phyloP scores from a whole-genome alignment of 2,888 invertebrate genomes.

The Hirtodrosophila trivittata region DNA sequence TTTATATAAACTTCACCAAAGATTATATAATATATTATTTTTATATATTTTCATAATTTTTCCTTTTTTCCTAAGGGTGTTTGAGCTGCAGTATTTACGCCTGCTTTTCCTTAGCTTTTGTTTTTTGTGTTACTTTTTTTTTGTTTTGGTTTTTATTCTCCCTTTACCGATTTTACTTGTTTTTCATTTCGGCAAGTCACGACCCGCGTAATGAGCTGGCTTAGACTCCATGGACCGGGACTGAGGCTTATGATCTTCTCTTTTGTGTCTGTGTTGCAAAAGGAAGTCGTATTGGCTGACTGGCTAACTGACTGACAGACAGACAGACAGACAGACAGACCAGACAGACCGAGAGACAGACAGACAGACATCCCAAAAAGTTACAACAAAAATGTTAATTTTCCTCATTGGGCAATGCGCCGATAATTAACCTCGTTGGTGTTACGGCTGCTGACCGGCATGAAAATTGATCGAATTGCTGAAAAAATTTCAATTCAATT shows the following conservation, averaged over 20 bases:
- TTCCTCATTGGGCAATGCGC: constrained; percentile 67
- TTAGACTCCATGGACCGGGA: constrained; percentile 38
- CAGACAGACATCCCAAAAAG: constrained; percentile 15
- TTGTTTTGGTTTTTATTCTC: constrained; percentile 39
- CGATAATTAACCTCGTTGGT: constrained; percentile 75
- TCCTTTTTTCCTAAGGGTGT: too few species aligned
- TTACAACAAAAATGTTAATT: constrained; percentile 65
- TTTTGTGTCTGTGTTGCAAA: constrained; percentile 55
- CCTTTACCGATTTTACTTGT: constrained; percentile 69
- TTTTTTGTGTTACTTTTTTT: constrained; percentile 11
- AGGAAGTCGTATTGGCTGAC: constrained; percentile 57
- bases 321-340: constrained; percentile 15
- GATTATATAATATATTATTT: too few species aligned
- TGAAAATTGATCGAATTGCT: constrained; percentile 52
- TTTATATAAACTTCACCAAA: too few species aligned
- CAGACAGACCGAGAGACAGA: constrained; percentile 12
- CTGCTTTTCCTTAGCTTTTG: not conserved
- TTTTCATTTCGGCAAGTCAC: constrained; percentile 78
- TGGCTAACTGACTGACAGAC: constrained; percentile 27
- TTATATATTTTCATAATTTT: too few species aligned
- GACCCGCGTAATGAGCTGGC: constrained; percentile 76
- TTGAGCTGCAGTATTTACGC: too few species aligned
- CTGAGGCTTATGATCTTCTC: constrained; percentile 68
- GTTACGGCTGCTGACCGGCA: constrained; percentile 39
- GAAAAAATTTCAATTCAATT: constrained; percentile 60